phyloP scores from a whole-genome alignment of 2,113 vertebrate species.

The Gasterosteus aculeatus region DNA sequence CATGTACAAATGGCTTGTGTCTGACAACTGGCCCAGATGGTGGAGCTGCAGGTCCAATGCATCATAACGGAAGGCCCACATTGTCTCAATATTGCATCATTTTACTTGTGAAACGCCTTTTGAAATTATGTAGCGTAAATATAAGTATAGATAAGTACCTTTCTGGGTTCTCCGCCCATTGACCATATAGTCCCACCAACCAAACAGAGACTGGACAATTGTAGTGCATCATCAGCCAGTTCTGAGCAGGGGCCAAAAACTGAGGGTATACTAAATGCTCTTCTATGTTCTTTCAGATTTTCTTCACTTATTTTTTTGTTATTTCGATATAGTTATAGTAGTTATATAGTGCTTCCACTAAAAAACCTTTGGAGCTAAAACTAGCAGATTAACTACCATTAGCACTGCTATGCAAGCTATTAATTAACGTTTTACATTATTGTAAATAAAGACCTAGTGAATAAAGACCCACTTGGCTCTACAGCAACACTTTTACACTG shows the following conservation, averaged over 20 bases:
- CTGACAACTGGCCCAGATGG: background rate
- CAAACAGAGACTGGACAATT: background rate
- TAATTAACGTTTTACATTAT: background rate
- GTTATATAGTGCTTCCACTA: too few species aligned
- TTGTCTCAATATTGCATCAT: background rate
- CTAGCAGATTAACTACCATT: background rate
- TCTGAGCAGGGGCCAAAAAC: too few species aligned
- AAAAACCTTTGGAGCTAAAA: too few species aligned
- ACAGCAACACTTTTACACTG: background rate
- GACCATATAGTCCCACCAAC: background rate
- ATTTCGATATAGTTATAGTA: too few species aligned
- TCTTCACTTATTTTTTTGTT: too few species aligned
- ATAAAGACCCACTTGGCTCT: background rate
- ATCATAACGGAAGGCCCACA: background rate
- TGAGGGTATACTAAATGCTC: too few species aligned
- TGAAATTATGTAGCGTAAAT: background rate
- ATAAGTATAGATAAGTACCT: background rate
- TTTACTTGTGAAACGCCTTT: background rate
- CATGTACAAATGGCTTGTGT: background rate
- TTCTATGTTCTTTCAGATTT: too few species aligned
- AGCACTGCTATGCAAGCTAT: background rate
- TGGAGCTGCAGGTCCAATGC: background rate
- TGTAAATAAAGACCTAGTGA: background rate
- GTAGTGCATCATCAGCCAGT: background rate
- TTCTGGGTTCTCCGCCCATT: background rate